phyloP scores from a whole-genome alignment of 1,140 invertebrate species.

The Panagrolaimus sp. region DNA sequence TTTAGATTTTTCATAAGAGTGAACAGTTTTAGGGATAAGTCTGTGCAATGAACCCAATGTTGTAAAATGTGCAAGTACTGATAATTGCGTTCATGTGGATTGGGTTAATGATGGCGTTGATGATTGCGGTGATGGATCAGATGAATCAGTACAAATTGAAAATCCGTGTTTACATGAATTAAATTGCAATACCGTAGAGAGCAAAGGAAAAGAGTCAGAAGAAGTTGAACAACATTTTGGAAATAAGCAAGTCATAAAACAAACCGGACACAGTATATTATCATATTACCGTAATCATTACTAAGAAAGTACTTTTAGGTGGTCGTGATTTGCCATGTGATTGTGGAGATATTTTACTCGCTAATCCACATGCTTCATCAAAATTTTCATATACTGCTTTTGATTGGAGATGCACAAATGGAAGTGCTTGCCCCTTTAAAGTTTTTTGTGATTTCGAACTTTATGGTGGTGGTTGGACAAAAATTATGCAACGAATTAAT shows the following conservation, averaged over 20 bases:
- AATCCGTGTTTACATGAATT: slow-evolving; percentile 16
- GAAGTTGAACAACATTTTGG: neutral
- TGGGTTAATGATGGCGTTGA: slow-evolving; percentile 44
- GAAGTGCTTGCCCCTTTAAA: slow-evolving; percentile 23
- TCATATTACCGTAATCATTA: neutral
- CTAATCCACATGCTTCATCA: slow-evolving; percentile 18
- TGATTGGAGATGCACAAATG: slow-evolving; percentile 21
- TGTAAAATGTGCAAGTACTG: slow-evolving; percentile 23
- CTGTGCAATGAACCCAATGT: slow-evolving; percentile 32
- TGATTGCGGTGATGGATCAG: slow-evolving; percentile 37
- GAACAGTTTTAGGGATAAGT: slow-evolving; percentile 19
- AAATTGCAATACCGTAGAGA: neutral
- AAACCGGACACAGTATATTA: neutral
- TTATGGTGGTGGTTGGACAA: slow-evolving; percentile 28
- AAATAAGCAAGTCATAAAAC: neutral
- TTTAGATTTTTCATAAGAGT: slow-evolving; percentile 13
- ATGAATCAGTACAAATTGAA: slow-evolving; percentile 9
- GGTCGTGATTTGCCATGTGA: slow-evolving; percentile 18
- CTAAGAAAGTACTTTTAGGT: slow-evolving; percentile 11
- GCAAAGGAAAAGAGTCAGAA: neutral
- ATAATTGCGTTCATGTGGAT: slow-evolving; percentile 25
- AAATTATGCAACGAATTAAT: slow-evolving; percentile 21
- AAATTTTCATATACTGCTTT: slow-evolving; percentile 16
- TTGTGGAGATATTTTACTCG: slow-evolving; percentile 27
- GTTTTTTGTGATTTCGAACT: slow-evolving; percentile 31